Conservation (phyloP, 1,140 invertebrate species). For the Lysiphlebus fabarum region DNA sequence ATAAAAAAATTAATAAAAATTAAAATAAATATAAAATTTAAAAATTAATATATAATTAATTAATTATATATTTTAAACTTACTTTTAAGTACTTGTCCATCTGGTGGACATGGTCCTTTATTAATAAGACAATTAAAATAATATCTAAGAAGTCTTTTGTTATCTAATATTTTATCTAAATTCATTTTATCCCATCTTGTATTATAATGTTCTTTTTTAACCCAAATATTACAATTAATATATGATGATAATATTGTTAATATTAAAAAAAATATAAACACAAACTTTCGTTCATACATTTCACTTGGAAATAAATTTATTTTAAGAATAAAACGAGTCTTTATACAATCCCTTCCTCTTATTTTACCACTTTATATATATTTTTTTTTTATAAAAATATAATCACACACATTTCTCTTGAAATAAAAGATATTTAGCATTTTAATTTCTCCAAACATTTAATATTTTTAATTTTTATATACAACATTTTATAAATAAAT, state of each 20-base stretch:
- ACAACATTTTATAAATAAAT: no score
- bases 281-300: slow-evolving; percentile 23
- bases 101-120: slow-evolving; percentile 57
- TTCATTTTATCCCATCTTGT: slow-evolving; percentile 59
- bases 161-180: slow-evolving; percentile 56
- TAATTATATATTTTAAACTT: slow-evolving; percentile 47
- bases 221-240: slow-evolving; percentile 25
- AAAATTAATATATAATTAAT: not conserved
- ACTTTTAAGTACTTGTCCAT: slow-evolving; percentile 60
- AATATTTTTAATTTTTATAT: no score
- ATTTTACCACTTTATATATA: slow-evolving; percentile 6
- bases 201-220: slow-evolving; percentile 30
- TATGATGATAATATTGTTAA: slow-evolving; percentile 12
- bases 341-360: slow-evolving; percentile 21
- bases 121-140: slow-evolving; percentile 60
- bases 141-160: slow-evolving; percentile 57
- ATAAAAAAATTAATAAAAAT: not conserved
- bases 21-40: not conserved
- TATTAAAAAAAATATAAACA: slow-evolving; percentile 19
- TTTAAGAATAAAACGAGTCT: slow-evolving; percentile 15
- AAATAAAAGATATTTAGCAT: not conserved
- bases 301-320: slow-evolving; percentile 27
- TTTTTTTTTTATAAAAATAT: not conserved
- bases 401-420: not conserved
- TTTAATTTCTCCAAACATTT: no score